phyloP scores from a whole-genome alignment of 1,140 invertebrate species.

The Theocolax elegans region DNA sequence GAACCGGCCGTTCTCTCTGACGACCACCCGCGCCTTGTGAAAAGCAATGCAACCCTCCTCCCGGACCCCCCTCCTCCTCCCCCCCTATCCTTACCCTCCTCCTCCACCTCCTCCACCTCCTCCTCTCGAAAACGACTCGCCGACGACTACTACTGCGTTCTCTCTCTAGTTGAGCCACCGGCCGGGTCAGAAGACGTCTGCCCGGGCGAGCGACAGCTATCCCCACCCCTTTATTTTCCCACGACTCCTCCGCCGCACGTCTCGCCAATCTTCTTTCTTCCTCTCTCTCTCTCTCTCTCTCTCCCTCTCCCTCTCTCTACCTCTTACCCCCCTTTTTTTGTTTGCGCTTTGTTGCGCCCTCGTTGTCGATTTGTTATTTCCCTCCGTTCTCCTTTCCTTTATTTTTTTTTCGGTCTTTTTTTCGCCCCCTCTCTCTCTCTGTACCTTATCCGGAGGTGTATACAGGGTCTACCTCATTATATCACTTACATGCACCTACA shows the following conservation, averaged over 20 bases:
- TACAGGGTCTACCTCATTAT: too few species aligned
- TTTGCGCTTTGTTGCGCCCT: neutral
- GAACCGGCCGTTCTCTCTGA: constrained; percentile 42
- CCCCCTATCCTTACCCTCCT: constrained; percentile 27
- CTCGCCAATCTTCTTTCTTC: constrained; percentile 5
- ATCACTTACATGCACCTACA: too few species aligned
- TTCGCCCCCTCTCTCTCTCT: neutral
- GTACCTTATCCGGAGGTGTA: too few species aligned
- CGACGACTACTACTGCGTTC: constrained; percentile 10
- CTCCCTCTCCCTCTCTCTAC: constrained; percentile 36
- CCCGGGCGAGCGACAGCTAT: constrained; percentile 68
- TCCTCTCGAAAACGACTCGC: constrained; percentile 16
- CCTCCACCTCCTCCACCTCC: neutral
- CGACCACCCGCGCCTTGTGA: constrained; percentile 43
- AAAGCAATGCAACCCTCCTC: constrained; percentile 55
- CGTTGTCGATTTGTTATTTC: neutral
- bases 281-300: constrained; percentile 33
- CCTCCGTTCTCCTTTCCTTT: too few species aligned
- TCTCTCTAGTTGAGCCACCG: constrained; percentile 46
- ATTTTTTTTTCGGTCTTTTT: neutral
- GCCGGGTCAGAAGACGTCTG: constrained; percentile 68
- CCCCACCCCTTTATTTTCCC: constrained; percentile 54
- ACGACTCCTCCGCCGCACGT: constrained; percentile 45
- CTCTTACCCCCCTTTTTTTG: constrained; percentile 9
- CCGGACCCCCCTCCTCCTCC: constrained; percentile 18